A percentile compares a stretch with the other conserved stretches of the same genome.
Conservation (phyloP, 2,113 vertebrate species). For the Pygoscelis adeliae region DNA sequence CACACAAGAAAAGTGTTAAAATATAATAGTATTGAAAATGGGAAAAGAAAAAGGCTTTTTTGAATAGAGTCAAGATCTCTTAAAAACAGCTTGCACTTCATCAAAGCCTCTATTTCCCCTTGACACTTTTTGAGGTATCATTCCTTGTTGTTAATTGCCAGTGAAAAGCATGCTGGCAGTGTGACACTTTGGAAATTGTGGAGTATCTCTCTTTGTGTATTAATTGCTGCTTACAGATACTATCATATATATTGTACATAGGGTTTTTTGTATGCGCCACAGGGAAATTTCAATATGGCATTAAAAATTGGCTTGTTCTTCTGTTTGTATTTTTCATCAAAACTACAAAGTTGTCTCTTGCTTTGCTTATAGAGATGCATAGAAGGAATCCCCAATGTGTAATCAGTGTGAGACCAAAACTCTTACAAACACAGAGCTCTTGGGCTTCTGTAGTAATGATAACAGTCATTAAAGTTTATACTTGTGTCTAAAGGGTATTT, state of each 20-base stretch:
- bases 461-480: neutral
- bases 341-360: neutral
- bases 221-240: neutral
- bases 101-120: neutral
- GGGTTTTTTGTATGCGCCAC: neutral
- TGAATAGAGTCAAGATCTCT: neutral
- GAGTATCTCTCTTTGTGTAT: neutral
- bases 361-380: neutral
- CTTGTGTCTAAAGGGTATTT: neutral
- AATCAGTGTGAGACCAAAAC: neutral
- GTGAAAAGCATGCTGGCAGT: neutral
- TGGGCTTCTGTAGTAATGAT: neutral
- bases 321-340: neutral
- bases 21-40: neutral
- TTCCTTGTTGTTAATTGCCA: constrained; percentile 1
- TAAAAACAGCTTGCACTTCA: neutral
- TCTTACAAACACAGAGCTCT: neutral
- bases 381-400: neutral
- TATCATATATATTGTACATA: neutral
- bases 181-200: neutral
- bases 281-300: neutral
- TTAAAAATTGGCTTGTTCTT: neutral
- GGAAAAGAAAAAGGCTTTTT: neutral
- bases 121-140: neutral
- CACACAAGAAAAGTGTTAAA: neutral